phyloP scores from a whole-genome alignment of 2,113 vertebrate species.

The Saiga tatarica region DNA sequence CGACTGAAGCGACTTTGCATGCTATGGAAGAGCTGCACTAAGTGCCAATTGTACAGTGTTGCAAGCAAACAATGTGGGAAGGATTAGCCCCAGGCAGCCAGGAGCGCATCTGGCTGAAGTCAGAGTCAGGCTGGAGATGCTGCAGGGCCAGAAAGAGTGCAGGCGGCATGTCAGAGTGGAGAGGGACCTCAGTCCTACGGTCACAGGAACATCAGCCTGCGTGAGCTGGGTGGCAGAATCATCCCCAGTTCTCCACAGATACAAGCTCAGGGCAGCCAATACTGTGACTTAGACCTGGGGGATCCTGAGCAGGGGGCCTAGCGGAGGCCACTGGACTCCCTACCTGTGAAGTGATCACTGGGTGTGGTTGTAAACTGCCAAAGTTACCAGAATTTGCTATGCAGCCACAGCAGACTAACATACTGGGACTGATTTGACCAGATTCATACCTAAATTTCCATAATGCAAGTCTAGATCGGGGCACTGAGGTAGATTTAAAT shows the following conservation, averaged over 20 bases:
- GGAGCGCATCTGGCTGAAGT: background rate
- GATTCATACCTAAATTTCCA: background rate
- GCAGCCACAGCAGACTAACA: background rate
- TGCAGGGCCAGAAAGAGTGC: background rate
- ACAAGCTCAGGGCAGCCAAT: background rate
- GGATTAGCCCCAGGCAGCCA: background rate
- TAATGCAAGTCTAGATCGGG: background rate
- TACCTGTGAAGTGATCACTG: fast-evolving
- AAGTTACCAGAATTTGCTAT: background rate
- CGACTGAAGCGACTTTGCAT: background rate
- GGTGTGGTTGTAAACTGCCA: background rate
- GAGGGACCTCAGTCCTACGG: background rate
- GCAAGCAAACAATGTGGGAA: background rate
- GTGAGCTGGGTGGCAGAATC: background rate
- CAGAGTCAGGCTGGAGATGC: background rate
- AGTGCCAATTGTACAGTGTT: background rate
- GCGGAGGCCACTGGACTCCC: too few relatives aligned
- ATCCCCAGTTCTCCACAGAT: background rate
- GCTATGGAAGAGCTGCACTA: background rate
- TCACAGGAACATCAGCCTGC: background rate
- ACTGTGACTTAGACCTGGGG: background rate
- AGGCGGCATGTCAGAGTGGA: background rate
- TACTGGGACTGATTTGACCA: background rate
- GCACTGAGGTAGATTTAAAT: background rate
- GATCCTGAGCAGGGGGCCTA: background rate